Percentiles rank a stretch among this genome's conserved stretches.
phyloP scores from a whole-genome alignment of 2,888 invertebrate species.

The Heliconius ismenius region DNA sequence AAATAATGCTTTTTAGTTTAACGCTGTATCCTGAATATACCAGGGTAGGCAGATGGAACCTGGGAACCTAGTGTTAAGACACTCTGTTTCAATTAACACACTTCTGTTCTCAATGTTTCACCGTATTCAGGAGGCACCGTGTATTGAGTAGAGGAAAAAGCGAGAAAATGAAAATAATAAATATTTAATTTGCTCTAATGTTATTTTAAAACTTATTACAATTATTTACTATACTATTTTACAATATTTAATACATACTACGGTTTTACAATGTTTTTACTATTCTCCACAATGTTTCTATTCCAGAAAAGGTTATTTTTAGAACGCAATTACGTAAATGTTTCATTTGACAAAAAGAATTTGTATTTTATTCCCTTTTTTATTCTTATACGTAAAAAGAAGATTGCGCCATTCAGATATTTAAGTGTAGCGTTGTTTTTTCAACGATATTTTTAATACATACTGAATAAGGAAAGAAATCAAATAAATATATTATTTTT shows the following conservation, averaged over 20 bases:
- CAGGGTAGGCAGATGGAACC: too few relatives aligned
- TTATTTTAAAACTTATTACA: too few relatives aligned
- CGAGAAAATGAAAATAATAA: too few relatives aligned
- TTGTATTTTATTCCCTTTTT: background rate
- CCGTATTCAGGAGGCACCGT: too few relatives aligned
- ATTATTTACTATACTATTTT: too few relatives aligned
- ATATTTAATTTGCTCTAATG: too few relatives aligned
- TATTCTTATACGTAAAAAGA: background rate
- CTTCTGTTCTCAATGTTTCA: too few relatives aligned
- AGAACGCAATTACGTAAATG: constrained; percentile 1
- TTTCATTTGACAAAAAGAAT: constrained; percentile 7
- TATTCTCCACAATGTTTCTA: background rate
- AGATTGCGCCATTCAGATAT: constrained; percentile 5
- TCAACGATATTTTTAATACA: background rate
- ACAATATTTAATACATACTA: background rate
- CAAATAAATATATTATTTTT: too few relatives aligned
- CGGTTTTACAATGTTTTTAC: background rate
- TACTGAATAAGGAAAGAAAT: background rate
- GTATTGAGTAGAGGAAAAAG: too few relatives aligned
- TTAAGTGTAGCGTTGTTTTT: background rate
- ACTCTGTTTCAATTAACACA: too few relatives aligned
- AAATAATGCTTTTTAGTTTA: background rate
- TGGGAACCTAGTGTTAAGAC: too few relatives aligned
- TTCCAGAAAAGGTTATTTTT: constrained; percentile 5
- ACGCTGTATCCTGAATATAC: background rate